phyloP scores from a whole-genome alignment of 2,888 invertebrate genomes.

The Dryococelus australis region DNA sequence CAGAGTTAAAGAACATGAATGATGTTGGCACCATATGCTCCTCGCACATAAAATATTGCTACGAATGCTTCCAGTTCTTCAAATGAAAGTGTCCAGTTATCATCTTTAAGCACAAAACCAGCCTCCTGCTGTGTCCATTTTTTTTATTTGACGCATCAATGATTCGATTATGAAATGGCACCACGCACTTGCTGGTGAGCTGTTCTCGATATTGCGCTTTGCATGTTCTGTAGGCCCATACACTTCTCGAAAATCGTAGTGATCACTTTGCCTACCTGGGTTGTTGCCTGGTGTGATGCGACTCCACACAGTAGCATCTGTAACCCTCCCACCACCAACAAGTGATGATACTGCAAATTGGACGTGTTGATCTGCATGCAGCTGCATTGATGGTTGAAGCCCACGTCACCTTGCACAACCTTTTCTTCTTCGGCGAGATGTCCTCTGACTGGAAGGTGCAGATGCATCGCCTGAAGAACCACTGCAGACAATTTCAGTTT shows the following conservation, averaged over 20 bases:
- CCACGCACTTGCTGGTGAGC: not conserved
- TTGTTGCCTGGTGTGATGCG: not conserved
- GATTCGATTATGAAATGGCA: slow-evolving; percentile 4
- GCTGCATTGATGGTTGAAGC: too few relatives aligned
- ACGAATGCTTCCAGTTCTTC: slow-evolving; percentile 21
- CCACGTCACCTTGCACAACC: not conserved
- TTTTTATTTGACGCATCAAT: slow-evolving; percentile 13
- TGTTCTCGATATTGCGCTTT: not conserved
- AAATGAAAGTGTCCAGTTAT: slow-evolving; percentile 5
- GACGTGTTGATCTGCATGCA: not conserved
- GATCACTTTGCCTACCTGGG: not conserved
- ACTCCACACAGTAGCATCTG: not conserved
- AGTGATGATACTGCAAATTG: not conserved
- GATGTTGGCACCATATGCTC: slow-evolving; percentile 17
- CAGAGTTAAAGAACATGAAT: too few relatives aligned
- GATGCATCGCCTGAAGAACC: not conserved
- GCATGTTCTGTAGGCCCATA: not conserved
- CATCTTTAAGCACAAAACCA: not conserved
- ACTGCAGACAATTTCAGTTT: not conserved
- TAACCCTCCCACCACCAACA: not conserved
- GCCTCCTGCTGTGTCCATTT: slow-evolving; percentile 18
- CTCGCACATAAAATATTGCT: not conserved
- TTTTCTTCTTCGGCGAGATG: not conserved
- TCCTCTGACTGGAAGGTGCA: not conserved
- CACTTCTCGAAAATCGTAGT: not conserved